phyloP scores from a whole-genome alignment of 2,888 invertebrate species.

The Sinodicranocentrus sp. region DNA sequence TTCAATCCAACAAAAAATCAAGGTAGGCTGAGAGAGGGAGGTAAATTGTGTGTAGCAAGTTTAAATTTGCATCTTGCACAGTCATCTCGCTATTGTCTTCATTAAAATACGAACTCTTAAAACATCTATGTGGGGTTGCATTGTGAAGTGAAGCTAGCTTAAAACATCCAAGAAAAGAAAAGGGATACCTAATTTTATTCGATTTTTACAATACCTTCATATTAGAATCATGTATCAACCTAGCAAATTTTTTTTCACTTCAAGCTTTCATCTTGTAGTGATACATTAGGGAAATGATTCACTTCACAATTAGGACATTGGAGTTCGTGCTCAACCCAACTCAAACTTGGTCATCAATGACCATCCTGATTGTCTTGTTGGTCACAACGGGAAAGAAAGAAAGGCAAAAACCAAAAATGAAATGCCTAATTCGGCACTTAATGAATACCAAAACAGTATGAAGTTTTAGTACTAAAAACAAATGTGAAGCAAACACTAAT shows the following conservation, averaged over 20 bases:
- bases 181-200: slow-evolving; percentile 7
- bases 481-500: background rate
- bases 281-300: slow-evolving; percentile 1
- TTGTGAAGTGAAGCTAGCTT: background rate
- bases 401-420: slow-evolving; percentile 13
- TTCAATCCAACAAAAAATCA: slow-evolving; percentile 9
- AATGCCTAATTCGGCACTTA: slow-evolving; percentile 55
- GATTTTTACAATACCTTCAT: slow-evolving; percentile 7
- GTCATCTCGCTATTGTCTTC: slow-evolving; percentile 58
- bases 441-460: slow-evolving; percentile 44
- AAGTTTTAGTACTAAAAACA: slow-evolving; percentile 10
- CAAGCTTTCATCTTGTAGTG: background rate
- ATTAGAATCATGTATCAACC: background rate
- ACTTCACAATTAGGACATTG: background rate
- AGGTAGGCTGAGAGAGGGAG: slow-evolving; percentile 54
- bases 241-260: background rate
- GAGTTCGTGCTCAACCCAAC: slow-evolving; percentile 30
- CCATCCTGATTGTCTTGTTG: background rate
- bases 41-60: slow-evolving; percentile 49
- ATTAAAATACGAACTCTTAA: slow-evolving; percentile 12
- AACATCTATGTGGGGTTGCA: background rate
- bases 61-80: slow-evolving; percentile 62
- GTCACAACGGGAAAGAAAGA: slow-evolving; percentile 3
- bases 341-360: slow-evolving; percentile 6
- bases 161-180: background rate